Percentiles rank a stretch among this genome's conserved stretches.
These are phyloP conservation scores for Pelecanus crispus DNA, from an alignment of 2,113 vertebrate species.

Conservation along the genomic window DNA sequence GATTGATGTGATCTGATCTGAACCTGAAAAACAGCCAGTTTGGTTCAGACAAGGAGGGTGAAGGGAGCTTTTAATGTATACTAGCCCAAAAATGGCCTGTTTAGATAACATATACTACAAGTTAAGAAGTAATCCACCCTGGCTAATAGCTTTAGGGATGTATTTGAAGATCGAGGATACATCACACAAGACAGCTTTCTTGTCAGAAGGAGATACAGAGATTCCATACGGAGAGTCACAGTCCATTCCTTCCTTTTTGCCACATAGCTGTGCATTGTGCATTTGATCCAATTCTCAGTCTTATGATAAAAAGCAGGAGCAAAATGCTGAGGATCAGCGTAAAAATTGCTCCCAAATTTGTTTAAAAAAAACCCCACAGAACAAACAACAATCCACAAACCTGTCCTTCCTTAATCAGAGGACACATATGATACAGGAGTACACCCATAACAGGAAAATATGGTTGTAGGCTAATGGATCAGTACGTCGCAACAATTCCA, in stretches of 20 bases:
- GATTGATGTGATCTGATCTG: conserved; percentile 34
- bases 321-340: not conserved
- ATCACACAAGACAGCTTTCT: not conserved
- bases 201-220: not conserved
- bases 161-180: not conserved
- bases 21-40: conserved; percentile 39
- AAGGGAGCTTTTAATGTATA: not conserved
- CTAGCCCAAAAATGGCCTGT: not conserved
- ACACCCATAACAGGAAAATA: not conserved
- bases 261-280: not conserved
- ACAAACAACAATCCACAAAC: not conserved
- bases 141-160: conserved; percentile 12
- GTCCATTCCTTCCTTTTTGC: not conserved
- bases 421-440: not conserved
- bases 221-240: not conserved
- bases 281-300: not conserved
- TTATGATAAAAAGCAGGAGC: not conserved
- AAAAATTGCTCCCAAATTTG: not conserved
- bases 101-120: not conserved
- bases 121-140: not conserved
- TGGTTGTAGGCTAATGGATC: not conserved
- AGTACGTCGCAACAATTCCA: not conserved
- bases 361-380: not conserved
- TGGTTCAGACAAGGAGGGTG: not conserved
- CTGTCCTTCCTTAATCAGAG: not conserved